Percentiles rank a stretch among this genome's conserved stretches.
phyloP scores from a whole-genome alignment of 2,113 vertebrate species.

The Sceloporus undulatus region DNA sequence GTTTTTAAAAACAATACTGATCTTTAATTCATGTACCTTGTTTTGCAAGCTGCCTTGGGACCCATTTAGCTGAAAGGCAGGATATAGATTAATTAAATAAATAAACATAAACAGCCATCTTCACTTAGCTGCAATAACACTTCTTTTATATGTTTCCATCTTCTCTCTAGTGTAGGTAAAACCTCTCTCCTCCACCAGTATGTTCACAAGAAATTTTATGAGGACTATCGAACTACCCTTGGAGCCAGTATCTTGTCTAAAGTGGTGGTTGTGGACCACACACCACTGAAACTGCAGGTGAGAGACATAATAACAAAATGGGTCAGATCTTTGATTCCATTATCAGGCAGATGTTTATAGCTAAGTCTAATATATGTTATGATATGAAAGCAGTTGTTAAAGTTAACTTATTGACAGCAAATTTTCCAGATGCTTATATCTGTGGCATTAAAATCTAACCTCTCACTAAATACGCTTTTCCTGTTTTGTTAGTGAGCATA shows the following conservation, averaged over 20 bases:
- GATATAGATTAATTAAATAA: no score
- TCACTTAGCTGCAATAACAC: background rate
- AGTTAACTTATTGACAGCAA: background rate
- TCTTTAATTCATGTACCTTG: no score
- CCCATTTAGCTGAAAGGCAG: no score
- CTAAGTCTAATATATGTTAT: background rate
- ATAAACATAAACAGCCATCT: background rate
- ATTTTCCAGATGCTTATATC: background rate
- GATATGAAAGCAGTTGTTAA: background rate
- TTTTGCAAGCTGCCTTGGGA: no score
- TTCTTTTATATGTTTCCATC: background rate
- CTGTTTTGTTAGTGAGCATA: background rate
- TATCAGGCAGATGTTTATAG: background rate
- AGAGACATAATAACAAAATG: constrained; percentile 9
- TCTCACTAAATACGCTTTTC: background rate
- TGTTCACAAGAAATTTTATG: constrained; percentile 80
- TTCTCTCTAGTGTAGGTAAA: constrained; percentile 79
- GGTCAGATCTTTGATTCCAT: background rate
- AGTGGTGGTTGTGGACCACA: constrained; percentile 72
- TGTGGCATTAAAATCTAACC: background rate
- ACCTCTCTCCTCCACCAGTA: constrained; percentile 85
- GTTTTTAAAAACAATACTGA: no score
- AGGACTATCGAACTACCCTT: constrained; percentile 84
- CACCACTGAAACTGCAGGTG: constrained; percentile 82
- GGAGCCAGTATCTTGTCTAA: constrained; percentile 85